A percentile compares a stretch with the other conserved stretches of the same genome.
phyloP scores from a whole-genome alignment of 2,113 vertebrate species.

The Gobio gobio region DNA sequence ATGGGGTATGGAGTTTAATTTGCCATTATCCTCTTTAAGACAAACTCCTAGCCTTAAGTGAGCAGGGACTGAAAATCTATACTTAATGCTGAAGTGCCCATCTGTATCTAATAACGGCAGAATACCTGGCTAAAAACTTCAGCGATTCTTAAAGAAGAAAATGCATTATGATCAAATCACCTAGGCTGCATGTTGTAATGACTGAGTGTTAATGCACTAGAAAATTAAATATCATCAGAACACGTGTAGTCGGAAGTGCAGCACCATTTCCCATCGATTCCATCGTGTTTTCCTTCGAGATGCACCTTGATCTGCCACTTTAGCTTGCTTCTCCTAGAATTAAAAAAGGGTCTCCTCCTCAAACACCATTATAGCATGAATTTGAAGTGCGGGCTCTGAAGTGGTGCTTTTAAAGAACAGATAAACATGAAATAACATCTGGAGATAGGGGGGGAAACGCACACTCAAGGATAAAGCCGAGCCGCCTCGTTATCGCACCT shows the following conservation, averaged over 20 bases:
- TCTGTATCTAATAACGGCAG: slow-evolving; percentile 85
- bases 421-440: slow-evolving; percentile 99
- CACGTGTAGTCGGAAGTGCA: slow-evolving; percentile 84
- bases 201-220: slow-evolving; percentile 85
- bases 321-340: slow-evolving; percentile 74
- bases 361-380: slow-evolving; percentile 79
- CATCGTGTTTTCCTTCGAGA: slow-evolving; percentile 81
- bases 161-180: slow-evolving; percentile 84
- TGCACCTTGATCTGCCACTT: slow-evolving; percentile 81
- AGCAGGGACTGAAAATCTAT: slow-evolving; percentile 82
- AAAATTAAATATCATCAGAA: slow-evolving; percentile 84
- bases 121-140: slow-evolving; percentile 83
- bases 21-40: slow-evolving; percentile 85
- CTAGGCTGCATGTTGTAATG: slow-evolving; percentile 79
- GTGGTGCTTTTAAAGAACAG: slow-evolving; percentile 85
- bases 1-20: slow-evolving; percentile 86
- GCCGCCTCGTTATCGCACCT: slow-evolving; percentile 99
- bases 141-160: slow-evolving; percentile 84
- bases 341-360: slow-evolving; percentile 64
- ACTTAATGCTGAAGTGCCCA: slow-evolving; percentile 85
- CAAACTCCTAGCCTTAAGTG: slow-evolving; percentile 85
- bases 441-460: slow-evolving; percentile 84
- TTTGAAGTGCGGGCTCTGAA: slow-evolving; percentile 73
- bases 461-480: slow-evolving; percentile 92
- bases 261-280: slow-evolving; percentile 78